Evolutionary conservation across 1,140 invertebrate species (phyloP), one percentile per base, ranked within the genome.

Genomic region (Varroa destructor): DNA sequence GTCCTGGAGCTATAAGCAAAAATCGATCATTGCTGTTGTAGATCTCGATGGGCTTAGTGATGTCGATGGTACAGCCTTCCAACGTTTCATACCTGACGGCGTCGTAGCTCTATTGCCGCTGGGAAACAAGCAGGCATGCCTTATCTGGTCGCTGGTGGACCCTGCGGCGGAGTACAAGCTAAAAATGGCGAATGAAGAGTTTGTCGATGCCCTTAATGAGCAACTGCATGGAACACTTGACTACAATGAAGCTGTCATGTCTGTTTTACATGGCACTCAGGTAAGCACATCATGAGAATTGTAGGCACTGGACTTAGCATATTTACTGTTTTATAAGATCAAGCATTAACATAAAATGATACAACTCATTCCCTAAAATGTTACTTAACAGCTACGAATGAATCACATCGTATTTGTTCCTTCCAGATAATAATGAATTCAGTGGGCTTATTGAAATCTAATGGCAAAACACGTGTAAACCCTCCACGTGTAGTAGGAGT

Each of bases 101-200:
- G 91, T 93, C 0, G 84, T 99, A 46, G 95, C 94, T 14, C 77
- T 97, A 51, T 81, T 99, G 55, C 95, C 95, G 55, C 87, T 90
- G 83, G 84, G 82, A 79, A 51, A 51, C 42, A 43, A 46, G 46
- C 43, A 46, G 37, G 61, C 61, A 12, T 67, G 61, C 36, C 61
- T 67, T 8, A 67, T 67, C 10, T 67, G 61, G 61, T 67, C 61
- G 40, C 36, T 67, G 37, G 80, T 84, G 43, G 83, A 90, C 61
- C 5, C 40, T 12, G 40, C 40, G 77, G 90, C 91, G 0, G 87
- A 89, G 76, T 77, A 84, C 61, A 79, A 97, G 6, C 77, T 90
- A 58, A 78, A 83, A 67, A 76, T 94, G 58, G 75, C 85, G 0
- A 84, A 87, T 0, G 86, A 89, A 72, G 84, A 87, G 74, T 99